Evolutionary conservation across 2,113 vertebrate genomes (phyloP).

Genomic region (Machaerirhynchus nigripectus): DNA sequence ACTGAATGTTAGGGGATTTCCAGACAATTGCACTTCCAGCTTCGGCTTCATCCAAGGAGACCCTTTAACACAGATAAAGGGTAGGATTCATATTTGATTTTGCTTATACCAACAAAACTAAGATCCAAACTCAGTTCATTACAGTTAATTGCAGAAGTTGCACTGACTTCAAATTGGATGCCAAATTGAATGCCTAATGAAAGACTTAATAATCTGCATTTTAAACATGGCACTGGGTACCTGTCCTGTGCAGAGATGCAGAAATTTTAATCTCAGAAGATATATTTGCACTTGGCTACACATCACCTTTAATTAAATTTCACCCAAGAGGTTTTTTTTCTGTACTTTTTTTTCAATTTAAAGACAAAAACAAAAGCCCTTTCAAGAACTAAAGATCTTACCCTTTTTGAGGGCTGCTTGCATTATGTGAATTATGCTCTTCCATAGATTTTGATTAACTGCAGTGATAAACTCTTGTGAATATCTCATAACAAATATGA

Average conservation of each 20-base stretch:
- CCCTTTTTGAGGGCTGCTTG: not conserved
- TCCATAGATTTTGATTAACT: not conserved
- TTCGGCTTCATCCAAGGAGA: not conserved
- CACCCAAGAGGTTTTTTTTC: not conserved
- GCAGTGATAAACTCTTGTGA: not conserved
- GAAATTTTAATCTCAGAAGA: slow-evolving; percentile 39
- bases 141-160: slow-evolving; percentile 24
- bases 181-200: slow-evolving; percentile 18
- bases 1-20: not conserved
- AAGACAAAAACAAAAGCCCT: not conserved
- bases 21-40: not conserved
- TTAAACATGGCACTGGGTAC: slow-evolving; percentile 7
- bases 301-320: slow-evolving; percentile 38
- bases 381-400: not conserved
- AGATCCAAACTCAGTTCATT: not conserved
- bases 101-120: slow-evolving; percentile 2
- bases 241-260: slow-evolving; percentile 19
- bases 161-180: not conserved
- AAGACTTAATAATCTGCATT: slow-evolving; percentile 13
- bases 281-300: not conserved
- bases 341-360: not conserved
- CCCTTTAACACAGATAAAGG: not conserved
- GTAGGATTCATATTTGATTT: not conserved
- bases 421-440: not conserved
- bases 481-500: not conserved